Base-by-base conservation (phyloP, 2,888 invertebrate species). In the Drosophila mettleri region DNA sequence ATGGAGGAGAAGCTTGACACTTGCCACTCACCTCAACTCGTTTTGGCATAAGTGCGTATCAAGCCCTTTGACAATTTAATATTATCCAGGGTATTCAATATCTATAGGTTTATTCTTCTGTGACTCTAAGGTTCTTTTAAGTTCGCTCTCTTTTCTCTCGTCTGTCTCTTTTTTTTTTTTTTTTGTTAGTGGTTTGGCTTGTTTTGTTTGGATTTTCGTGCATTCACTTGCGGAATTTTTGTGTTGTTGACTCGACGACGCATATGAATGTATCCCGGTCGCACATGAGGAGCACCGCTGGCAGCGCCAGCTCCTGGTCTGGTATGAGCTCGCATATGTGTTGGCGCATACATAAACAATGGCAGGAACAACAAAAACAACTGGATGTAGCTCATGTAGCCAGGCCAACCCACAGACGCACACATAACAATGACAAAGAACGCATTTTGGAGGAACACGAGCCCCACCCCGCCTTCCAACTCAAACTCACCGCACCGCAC, bases 151-250 rank as follows among this genome's bases (percentile, higher is more conserved):
- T 48, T 41, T 52, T 53, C 36, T 48, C 46, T 61, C 4, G 4
- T 34, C 34, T 31, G 24, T 27, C 29, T 22, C 14, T 14, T 46
- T 39, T 63, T 55, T 43, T 36, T 58, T 53, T 24, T 0, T 36
- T 38, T 57, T 65, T 80, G 64, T 68, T 58, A 20, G 52, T 69
- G 65, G 77, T 74, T 71, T 57, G 59, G 64, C 52, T 66, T 68
- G 73, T 82, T 76, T 81, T 86, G 81, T 86, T 87, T 82, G 84
- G 84, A 83, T 82, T 83, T 83, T 85, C 86, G 74, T 87, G 88
- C 77, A 86, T 82, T 85, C 82, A 81, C 82, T 87, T 87, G 83
- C 69, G 88, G 88, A 87, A 83, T 88, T 83, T 85, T 86, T 71
- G 86, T 83, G 80, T 68, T 83, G 83, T 83, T 83, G 86, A 83